A percentile compares a stretch with the other conserved stretches of the same genome.
Evolutionary conservation across 2,888 invertebrate species (phyloP).

Genomic region (Zygothrica quintamaculata): DNA sequence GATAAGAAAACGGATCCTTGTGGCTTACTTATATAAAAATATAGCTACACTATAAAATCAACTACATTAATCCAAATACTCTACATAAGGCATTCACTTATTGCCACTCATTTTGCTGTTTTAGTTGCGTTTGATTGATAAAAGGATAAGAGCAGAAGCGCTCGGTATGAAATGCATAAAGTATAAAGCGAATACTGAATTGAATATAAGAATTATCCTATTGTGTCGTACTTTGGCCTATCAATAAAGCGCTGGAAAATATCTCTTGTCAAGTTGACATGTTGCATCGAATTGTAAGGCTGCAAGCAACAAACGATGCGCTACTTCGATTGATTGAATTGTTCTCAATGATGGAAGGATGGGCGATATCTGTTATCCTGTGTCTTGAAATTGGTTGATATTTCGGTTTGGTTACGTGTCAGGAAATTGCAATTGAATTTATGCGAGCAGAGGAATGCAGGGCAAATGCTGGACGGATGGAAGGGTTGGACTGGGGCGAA

Average conservation of each 20-base stretch:
- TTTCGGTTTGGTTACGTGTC: conserved; percentile 16
- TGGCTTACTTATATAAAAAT: too few species aligned
- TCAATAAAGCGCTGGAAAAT: conserved; percentile 4
- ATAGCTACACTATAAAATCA: too few species aligned
- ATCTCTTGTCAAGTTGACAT: not conserved
- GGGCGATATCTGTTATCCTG: conserved; percentile 33
- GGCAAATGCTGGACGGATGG: not conserved
- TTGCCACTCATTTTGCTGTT: too few species aligned
- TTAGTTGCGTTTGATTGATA: too few species aligned
- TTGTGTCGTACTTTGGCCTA: not conserved
- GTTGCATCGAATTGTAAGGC: conserved; percentile 6
- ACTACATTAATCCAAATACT: too few species aligned
- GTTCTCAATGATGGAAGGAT: conserved; percentile 13
- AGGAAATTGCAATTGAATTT: conserved; percentile 50
- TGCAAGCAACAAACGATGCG: conserved; percentile 13
- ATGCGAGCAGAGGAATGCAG: conserved; percentile 15
- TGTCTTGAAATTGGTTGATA: too few species aligned
- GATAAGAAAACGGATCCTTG: too few species aligned
- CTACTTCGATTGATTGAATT: conserved; percentile 35
- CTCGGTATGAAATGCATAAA: too few species aligned
- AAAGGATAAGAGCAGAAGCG: too few species aligned
- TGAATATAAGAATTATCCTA: too few species aligned
- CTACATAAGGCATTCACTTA: too few species aligned
- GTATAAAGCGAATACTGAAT: too few species aligned
- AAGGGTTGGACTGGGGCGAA: not conserved